Percentiles rank a stretch among this genome's conserved stretches.
Conservation (phyloP, 2,888 invertebrate species). For the Oligia strigilis region DNA sequence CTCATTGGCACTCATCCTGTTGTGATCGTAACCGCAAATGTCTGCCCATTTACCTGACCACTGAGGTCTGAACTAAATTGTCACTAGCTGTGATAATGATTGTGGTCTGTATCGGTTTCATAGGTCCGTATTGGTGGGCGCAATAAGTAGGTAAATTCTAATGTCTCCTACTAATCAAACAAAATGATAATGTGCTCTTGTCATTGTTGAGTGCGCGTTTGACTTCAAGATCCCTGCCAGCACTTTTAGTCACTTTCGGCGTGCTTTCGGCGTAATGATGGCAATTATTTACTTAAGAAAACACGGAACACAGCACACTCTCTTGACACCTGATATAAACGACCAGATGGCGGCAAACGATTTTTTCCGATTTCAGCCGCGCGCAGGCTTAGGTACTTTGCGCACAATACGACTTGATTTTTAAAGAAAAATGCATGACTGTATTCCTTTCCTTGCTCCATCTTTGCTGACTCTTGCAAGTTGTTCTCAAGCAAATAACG, state of each 20-base stretch:
- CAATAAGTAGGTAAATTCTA: neutral
- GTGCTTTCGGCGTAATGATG: neutral
- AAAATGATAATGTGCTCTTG: neutral
- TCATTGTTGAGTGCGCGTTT: neutral
- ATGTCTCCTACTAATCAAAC: neutral
- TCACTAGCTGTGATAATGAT: constrained; percentile 12
- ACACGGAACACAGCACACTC: neutral
- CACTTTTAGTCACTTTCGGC: neutral
- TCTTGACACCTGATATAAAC: neutral
- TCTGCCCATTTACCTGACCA: constrained; percentile 26
- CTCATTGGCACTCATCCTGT: constrained; percentile 35
- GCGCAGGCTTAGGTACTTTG: too few species aligned
- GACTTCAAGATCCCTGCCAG: neutral
- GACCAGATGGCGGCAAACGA: neutral
- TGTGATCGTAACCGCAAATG: constrained; percentile 40
- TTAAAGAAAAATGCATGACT: too few species aligned
- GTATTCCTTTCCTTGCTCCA: neutral
- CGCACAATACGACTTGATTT: neutral
- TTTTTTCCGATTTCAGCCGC: neutral
- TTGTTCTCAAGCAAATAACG: too few species aligned
- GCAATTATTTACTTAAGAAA: neutral
- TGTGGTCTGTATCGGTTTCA: constrained; percentile 7
- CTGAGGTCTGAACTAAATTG: constrained; percentile 33
- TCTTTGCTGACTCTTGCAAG: neutral
- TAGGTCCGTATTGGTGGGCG: neutral